phyloP scores from a whole-genome alignment of 2,113 vertebrate genomes.

The Zosterops borbonicus region DNA sequence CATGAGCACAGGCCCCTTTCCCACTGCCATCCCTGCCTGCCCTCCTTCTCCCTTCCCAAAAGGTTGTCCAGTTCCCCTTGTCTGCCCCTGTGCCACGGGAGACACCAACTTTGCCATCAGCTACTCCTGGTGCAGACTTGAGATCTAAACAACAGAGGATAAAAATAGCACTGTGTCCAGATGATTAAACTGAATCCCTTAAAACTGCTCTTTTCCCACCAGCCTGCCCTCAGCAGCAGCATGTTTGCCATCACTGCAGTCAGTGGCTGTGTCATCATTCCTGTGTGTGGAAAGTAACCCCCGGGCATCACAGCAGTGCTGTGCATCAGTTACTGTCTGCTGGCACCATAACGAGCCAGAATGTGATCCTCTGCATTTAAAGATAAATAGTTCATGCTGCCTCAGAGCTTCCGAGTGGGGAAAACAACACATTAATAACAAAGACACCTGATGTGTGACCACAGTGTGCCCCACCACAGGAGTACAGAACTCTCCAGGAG shows the following conservation, averaged over 20 bases:
- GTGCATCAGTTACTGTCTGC: background rate
- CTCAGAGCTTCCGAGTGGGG: background rate
- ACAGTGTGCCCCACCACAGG: background rate
- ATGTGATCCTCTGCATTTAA: background rate
- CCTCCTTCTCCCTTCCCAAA: background rate
- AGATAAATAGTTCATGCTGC: background rate
- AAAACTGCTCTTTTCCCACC: background rate
- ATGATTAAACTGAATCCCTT: background rate
- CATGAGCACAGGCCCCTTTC: rapidly evolving
- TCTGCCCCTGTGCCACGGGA: background rate
- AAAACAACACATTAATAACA: background rate
- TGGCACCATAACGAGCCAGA: background rate
- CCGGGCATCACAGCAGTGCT: background rate
- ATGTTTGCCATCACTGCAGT: background rate
- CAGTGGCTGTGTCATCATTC: background rate
- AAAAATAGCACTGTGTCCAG: background rate
- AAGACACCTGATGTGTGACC: rapidly evolving
- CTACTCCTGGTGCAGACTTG: background rate
- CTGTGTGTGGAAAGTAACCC: background rate
- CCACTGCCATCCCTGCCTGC: rapidly evolving
- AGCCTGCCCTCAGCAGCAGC: background rate
- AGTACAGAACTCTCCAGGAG: background rate
- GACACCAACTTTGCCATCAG: background rate
- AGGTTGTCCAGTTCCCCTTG: rapidly evolving
- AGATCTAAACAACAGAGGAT: background rate